Evolutionary conservation across 1,140 invertebrate genomes (phyloP), one percentile per base, ranked within the genome.

Genomic region (Ceratosolen solmsi): DNA sequence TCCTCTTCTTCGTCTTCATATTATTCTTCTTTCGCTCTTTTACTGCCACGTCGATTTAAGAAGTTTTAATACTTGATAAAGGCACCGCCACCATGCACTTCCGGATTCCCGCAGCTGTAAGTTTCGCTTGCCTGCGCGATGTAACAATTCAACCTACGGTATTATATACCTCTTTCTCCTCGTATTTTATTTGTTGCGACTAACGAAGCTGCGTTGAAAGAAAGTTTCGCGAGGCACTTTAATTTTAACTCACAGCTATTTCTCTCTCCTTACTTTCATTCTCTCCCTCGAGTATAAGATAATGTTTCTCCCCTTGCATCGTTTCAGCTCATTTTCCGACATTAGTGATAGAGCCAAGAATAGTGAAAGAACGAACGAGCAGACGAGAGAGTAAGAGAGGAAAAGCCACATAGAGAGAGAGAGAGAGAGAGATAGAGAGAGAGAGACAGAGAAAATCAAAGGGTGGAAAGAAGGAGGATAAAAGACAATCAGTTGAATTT

Each of bases 51-150:
- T 86, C 84, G 84, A 88, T 90, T 89, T 86, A 84, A 87, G 85
- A 89, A 89, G 85, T 90, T 89, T 90, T 89, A 88, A 88, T 89
- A 88, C 85, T 88, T 86, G 86, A 89, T 87, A 84, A 84, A 85
- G 84, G 83, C 77, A 82, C 58, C 70, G 49, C 33, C 46, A 63
- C 33, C 74, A 41, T 65, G 33, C 70, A 58, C 79, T 80, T 82
- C 17, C 56, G 46, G 85, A 83, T 81, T 63, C 56, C 49, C 60
- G 63, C 70, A 49, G 27, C 68, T 77, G 54, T 54, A 76, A 80
- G 78, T 79, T 73, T 70, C 72, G 51, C 46, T 33, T 58, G 38
- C 33, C 33, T 1, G 15, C 25, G 27, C 13, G 20, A 60, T 80
- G 70, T 63, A 74, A 38, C 30, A 41, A 70, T 76, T 81, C 72